phyloP scores from a whole-genome alignment of 2,888 invertebrate genomes.

The Volucella zonaria region DNA sequence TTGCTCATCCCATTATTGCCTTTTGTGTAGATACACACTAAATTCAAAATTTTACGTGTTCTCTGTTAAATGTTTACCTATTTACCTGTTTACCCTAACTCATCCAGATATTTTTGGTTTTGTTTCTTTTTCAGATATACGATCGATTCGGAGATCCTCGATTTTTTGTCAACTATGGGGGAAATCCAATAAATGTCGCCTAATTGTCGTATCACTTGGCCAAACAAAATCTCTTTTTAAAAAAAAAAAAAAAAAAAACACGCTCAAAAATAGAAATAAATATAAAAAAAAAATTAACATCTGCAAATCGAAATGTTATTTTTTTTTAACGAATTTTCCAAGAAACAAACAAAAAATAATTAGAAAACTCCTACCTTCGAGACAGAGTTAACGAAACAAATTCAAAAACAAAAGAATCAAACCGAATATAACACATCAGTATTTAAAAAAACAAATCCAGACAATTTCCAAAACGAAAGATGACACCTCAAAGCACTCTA shows the following conservation, averaged over 20 bases:
- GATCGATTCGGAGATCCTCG: slow-evolving; percentile 81
- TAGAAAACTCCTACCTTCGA: slow-evolving; percentile 4
- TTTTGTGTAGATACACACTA: background rate
- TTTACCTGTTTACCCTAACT: background rate
- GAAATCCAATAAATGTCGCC: slow-evolving; percentile 81
- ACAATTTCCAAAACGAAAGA: slow-evolving; percentile 58
- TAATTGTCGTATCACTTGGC: slow-evolving; percentile 67
- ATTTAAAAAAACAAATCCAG: slow-evolving; percentile 56
- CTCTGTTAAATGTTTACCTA: background rate
- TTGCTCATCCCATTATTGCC: slow-evolving; percentile 17
- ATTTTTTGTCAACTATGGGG: slow-evolving; percentile 80
- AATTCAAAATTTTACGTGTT: background rate
- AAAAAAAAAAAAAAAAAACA: slow-evolving; percentile 33
- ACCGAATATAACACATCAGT: slow-evolving; percentile 62
- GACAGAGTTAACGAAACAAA: slow-evolving; percentile 22
- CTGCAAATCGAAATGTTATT: slow-evolving; percentile 22
- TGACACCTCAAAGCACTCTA: background rate
- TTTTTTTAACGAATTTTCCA: slow-evolving; percentile 51
- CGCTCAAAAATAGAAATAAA: slow-evolving; percentile 47
- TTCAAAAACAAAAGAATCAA: slow-evolving; percentile 8
- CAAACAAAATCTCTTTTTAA: slow-evolving; percentile 21
- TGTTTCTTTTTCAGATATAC: slow-evolving; percentile 78
- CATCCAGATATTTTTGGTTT: background rate
- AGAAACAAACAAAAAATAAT: background rate
- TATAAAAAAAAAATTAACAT: slow-evolving; percentile 20